Evolutionary conservation across 2,888 invertebrate species (phyloP).

Genomic region (Erebia ligea): DNA sequence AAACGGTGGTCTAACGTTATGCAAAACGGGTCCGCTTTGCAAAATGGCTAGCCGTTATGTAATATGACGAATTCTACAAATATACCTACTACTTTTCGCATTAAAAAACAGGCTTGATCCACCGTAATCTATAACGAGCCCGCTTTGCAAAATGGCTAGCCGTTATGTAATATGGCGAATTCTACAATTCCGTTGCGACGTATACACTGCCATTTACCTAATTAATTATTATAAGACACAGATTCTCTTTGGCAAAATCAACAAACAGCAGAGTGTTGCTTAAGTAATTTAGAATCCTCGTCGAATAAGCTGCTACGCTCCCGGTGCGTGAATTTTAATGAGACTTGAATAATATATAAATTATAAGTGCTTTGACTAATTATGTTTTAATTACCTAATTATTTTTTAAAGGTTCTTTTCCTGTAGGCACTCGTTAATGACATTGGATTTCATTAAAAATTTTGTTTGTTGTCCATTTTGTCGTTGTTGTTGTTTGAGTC

Average conservation of each 20-base stretch:
- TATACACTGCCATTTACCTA: too few relatives aligned
- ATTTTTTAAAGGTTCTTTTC: slow-evolving; percentile 5
- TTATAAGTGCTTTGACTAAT: background rate
- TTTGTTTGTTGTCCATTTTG: slow-evolving; percentile 1
- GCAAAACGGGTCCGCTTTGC: too few relatives aligned
- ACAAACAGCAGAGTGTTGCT: background rate
- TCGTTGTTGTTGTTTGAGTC: too few relatives aligned
- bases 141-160: too few relatives aligned
- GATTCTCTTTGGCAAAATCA: background rate
- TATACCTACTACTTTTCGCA: too few relatives aligned
- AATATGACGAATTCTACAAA: too few relatives aligned
- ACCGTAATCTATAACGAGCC: too few relatives aligned
- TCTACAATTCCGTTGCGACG: too few relatives aligned
- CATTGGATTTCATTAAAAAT: background rate
- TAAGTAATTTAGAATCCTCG: slow-evolving; percentile 4
- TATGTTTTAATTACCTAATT: slow-evolving; percentile 1
- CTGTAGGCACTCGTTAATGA: background rate
- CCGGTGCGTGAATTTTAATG: background rate
- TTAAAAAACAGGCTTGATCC: too few relatives aligned
- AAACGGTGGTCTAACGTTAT: too few relatives aligned
- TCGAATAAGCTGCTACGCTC: background rate
- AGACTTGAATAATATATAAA: slow-evolving; percentile 4
- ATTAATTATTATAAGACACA: background rate
- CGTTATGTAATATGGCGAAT: too few relatives aligned
- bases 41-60: too few relatives aligned